Percentiles rank a stretch among this genome's conserved stretches.
phyloP scores from a whole-genome alignment of 1,140 invertebrate species.

The Hyles euphorbiae region DNA sequence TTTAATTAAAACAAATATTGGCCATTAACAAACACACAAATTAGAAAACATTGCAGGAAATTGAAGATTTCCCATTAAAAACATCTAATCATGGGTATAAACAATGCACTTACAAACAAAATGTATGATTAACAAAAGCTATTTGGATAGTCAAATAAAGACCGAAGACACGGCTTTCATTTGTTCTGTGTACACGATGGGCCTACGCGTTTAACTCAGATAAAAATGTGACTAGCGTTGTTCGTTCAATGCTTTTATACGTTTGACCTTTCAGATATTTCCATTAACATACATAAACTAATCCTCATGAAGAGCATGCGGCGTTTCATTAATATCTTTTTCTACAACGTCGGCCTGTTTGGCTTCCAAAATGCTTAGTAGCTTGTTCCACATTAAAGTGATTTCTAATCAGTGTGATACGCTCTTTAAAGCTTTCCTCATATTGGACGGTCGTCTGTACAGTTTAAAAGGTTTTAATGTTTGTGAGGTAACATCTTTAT shows the following conservation, averaged over 20 bases:
- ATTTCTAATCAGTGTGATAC: slow-evolving; percentile 24
- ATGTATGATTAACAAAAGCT: slow-evolving; percentile 23
- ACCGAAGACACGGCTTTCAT: slow-evolving; percentile 20
- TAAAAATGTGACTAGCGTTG: slow-evolving; percentile 21
- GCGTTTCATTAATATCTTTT: slow-evolving; percentile 33
- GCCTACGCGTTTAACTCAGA: slow-evolving; percentile 22
- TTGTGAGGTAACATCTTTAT: no score
- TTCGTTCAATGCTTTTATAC: slow-evolving; percentile 24
- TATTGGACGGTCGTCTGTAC: no score
- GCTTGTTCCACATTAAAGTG: slow-evolving; percentile 30
- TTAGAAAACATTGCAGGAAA: slow-evolving; percentile 12
- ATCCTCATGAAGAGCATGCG: slow-evolving; percentile 19
- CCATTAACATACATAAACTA: slow-evolving; percentile 31
- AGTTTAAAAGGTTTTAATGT: no score
- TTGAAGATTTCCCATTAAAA: slow-evolving; percentile 18
- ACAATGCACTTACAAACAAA: slow-evolving; percentile 18
- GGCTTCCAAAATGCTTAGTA: slow-evolving; percentile 32
- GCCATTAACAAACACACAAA: slow-evolving; percentile 14
- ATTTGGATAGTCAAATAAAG: slow-evolving; percentile 22
- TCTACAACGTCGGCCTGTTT: slow-evolving; percentile 19
- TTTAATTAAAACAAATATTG: slow-evolving; percentile 50
- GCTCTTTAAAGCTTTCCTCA: not conserved
- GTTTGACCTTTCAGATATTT: slow-evolving; percentile 24
- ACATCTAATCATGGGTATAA: slow-evolving; percentile 24
- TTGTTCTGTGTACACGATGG: slow-evolving; percentile 19